Evolutionary conservation across 2,797 vertebrate species (phyloP).

Genomic region (Hephaestus fuliginosus): DNA sequence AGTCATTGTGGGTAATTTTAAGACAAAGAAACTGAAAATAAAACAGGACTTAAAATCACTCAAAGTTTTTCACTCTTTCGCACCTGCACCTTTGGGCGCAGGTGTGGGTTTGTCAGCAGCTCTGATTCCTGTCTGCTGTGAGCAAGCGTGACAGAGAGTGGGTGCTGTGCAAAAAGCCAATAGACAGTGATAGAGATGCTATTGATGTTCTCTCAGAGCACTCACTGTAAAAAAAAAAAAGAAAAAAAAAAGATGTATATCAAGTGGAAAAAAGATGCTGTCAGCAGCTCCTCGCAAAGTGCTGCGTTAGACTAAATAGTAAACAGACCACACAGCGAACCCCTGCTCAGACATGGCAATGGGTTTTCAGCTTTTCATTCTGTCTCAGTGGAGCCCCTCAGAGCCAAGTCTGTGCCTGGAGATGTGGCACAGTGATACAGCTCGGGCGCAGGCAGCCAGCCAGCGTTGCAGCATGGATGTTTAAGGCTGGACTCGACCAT

Average conservation of each 20-base stretch:
- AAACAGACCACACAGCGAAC: conserved; percentile 47
- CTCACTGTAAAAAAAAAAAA: conserved; percentile 16
- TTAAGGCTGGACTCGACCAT: conserved; percentile 53
- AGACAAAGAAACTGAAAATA: conserved; percentile 62
- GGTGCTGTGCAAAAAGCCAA: conserved; percentile 26
- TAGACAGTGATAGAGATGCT: conserved; percentile 58
- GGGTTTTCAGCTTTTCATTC: conserved; percentile 38
- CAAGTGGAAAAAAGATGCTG: conserved; percentile 52
- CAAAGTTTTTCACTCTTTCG: conserved; percentile 5
- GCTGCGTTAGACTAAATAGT: conserved; percentile 53
- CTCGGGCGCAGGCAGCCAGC: conserved; percentile 54
- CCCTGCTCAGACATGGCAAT: conserved; percentile 35
- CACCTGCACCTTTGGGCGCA: not conserved
- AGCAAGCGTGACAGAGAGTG: conserved; percentile 45
- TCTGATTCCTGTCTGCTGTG: conserved; percentile 8
- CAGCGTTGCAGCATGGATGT: conserved; percentile 68
- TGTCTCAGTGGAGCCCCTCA: conserved; percentile 30
- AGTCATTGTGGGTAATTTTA: conserved; percentile 67
- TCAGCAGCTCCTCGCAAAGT: conserved; percentile 63
- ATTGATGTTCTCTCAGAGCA: conserved; percentile 55
- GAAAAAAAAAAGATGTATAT: conserved; percentile 42
- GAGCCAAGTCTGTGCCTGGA: conserved; percentile 43
- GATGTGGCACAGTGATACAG: conserved; percentile 50
- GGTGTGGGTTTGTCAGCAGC: conserved; percentile 32
- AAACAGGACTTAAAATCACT: conserved; percentile 49